Evolutionary conservation across 2,113 vertebrate genomes (phyloP).

Genomic region (Trichomycterus rosablanca): DNA sequence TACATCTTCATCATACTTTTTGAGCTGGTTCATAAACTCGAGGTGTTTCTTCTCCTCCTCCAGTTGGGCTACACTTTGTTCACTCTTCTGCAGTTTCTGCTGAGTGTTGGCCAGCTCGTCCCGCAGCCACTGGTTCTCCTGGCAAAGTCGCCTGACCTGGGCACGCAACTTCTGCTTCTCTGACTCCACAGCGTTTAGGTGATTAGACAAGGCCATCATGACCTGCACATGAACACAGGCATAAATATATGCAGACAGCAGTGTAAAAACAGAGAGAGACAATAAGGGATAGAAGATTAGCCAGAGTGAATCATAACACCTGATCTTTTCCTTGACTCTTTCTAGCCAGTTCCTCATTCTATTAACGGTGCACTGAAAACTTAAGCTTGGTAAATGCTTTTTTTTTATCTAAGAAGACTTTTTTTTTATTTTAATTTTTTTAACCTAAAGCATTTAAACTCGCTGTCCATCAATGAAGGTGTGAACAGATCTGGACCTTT

Average conservation of each 20-base stretch:
- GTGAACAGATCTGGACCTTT: too few relatives aligned
- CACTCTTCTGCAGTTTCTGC: constrained; percentile 95
- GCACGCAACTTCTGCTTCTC: constrained; percentile 98
- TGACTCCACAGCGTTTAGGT: constrained; percentile 92
- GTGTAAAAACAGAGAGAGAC: background rate
- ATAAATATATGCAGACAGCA: background rate
- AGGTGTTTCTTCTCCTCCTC: constrained; percentile 98
- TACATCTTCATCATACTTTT: constrained; percentile 93
- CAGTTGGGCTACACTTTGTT: constrained; percentile 92
- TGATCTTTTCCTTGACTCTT: background rate
- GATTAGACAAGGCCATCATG: constrained; percentile 96
- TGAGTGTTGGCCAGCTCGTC: constrained; percentile 96
- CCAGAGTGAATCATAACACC: constrained; percentile 7
- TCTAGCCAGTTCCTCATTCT: constrained; percentile 16
- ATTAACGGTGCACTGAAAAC: background rate
- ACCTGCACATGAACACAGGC: constrained; percentile 68
- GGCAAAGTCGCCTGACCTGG: constrained; percentile 91
- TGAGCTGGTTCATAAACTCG: constrained; percentile 96
- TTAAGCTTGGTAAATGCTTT: too few relatives aligned
- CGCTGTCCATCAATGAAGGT: too few relatives aligned
- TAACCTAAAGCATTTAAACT: too few relatives aligned
- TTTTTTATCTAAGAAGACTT: too few relatives aligned
- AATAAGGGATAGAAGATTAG: background rate
- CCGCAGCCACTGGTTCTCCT: constrained; percentile 97
- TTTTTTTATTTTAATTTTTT: too few relatives aligned